Evolutionary conservation across 2,113 vertebrate genomes (phyloP), one percentile per base, ranked within the genome.

Genomic region (Callaeas wilsoni): DNA sequence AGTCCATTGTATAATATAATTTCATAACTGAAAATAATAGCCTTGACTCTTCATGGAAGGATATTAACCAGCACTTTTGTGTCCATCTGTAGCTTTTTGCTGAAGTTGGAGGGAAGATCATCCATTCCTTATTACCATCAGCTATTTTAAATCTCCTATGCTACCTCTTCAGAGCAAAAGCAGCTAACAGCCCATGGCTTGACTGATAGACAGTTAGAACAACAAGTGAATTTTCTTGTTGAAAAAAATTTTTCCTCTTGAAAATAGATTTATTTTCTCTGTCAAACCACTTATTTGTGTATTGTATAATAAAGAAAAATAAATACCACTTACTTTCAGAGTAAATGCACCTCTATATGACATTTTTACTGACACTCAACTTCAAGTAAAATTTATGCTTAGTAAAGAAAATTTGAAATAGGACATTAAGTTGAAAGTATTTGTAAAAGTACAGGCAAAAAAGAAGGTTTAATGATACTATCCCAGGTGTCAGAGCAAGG

Each of bases 211-310:
- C 49, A 71, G 83, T 94, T 90, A 96, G 39, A 57, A 35, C 42
- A 97, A 90, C 50, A 63, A 76, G 22, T 86, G 16, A 52, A 86
- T 95, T 94, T 93, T 76, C 79, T 41, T 42, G 39, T 46, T 91
- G n/a, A 69, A 93, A 82, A 64, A 25, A 12, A 5, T 1, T 10
- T 59, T 33, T 69, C 30, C 26, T 55, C 32, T 73, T 80, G 29
- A 94, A 93, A 97, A 92, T 37, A 67, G 16, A 87, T 89, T 27
- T 68, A 77, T 96, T 95, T 89, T 46, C 33, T 89, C 53, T 77
- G 27, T 93, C 75, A 67, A 69, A 92, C 6, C 20, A 74, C 9
- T 84, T 80, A 32, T 73, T 92, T 60, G 10, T 84, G 55, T 33
- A 74, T 92, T 60, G 10, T 84, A 59, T 33, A 74, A 84, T 84